Percentiles rank a stretch among this genome's conserved stretches.
These are phyloP conservation scores for Eupelmus urozonus DNA, from an alignment of 2,888 invertebrate genomes.

Conservation along the genomic window DNA sequence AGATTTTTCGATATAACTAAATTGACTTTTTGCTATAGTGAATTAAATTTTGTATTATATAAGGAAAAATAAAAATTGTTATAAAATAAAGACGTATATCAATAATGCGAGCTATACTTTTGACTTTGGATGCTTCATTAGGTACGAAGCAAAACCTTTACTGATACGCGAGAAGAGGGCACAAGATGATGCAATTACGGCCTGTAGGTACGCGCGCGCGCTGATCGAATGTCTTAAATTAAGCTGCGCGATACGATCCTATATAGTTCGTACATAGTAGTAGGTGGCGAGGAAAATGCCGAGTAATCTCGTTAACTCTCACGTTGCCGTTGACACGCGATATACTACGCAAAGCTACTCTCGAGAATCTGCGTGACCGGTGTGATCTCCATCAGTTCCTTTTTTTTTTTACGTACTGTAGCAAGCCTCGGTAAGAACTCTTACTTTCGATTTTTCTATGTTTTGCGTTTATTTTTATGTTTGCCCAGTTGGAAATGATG, in stretches of 20 bases:
- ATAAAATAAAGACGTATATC: too few relatives aligned
- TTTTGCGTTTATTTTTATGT: neutral
- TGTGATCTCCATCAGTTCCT: neutral
- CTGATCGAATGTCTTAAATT: conserved; percentile 36
- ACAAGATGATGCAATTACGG: conserved; percentile 31
- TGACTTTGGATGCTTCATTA: conserved; percentile 1
- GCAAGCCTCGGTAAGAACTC: too few relatives aligned
- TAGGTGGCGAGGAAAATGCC: conserved; percentile 23
- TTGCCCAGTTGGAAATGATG: conserved; percentile 2
- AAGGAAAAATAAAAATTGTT: too few relatives aligned
- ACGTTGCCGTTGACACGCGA: conserved; percentile 29
- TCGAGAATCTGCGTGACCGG: neutral
- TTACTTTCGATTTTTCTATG: neutral
- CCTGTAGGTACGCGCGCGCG: neutral
- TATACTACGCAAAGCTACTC: too few relatives aligned
- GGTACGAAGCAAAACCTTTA: neutral
- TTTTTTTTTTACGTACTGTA: neutral
- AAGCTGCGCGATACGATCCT: conserved; percentile 3
- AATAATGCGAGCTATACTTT: neutral
- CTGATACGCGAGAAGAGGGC: too few relatives aligned
- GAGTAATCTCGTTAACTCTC: conserved; percentile 64
- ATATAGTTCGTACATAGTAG: neutral
- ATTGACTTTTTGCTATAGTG: too few relatives aligned
- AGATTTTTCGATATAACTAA: too few relatives aligned
- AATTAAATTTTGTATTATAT: too few relatives aligned